A percentile compares a stretch with the other conserved stretches of the same genome.
Evolutionary conservation across 2,113 vertebrate species (phyloP).

Genomic region (Ailuropoda melanoleuca): DNA sequence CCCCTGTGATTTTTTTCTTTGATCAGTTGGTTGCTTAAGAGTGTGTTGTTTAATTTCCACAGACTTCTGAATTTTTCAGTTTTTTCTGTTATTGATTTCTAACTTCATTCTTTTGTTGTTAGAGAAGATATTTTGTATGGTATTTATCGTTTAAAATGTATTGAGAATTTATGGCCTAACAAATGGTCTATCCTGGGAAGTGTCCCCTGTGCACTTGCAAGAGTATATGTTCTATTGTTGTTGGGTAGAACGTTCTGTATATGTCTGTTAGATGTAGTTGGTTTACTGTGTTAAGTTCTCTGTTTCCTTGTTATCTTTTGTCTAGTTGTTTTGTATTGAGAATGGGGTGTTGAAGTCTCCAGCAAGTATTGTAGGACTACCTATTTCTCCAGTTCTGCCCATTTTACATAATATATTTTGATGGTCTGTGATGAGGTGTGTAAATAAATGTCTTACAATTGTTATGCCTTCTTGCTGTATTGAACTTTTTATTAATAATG

Average conservation of each 20-base stretch:
- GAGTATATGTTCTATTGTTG: not conserved
- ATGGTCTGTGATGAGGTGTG: not conserved
- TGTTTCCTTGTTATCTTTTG: not conserved
- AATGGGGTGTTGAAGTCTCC: not conserved
- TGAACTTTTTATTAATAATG: not conserved
- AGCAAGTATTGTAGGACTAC: not conserved
- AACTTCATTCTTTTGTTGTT: not conserved
- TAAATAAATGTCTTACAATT: not conserved
- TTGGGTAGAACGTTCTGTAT: not conserved
- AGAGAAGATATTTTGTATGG: not conserved
- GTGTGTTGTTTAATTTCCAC: not conserved
- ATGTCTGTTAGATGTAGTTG: not conserved
- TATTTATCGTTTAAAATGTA: not conserved
- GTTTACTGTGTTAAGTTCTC: not conserved
- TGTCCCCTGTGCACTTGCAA: not conserved
- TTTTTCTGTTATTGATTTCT: not conserved
- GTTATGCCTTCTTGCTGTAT: not conserved
- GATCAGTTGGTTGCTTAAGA: not conserved
- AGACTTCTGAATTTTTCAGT: not conserved
- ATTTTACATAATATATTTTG: not conserved
- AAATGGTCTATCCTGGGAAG: not conserved
- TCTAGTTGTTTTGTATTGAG: not conserved
- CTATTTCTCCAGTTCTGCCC: not conserved
- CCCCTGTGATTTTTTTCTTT: not conserved
- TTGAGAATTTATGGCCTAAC: not conserved